Evolutionary conservation across 2,113 vertebrate species (phyloP).

Genomic region (Rostratula benghalensis): DNA sequence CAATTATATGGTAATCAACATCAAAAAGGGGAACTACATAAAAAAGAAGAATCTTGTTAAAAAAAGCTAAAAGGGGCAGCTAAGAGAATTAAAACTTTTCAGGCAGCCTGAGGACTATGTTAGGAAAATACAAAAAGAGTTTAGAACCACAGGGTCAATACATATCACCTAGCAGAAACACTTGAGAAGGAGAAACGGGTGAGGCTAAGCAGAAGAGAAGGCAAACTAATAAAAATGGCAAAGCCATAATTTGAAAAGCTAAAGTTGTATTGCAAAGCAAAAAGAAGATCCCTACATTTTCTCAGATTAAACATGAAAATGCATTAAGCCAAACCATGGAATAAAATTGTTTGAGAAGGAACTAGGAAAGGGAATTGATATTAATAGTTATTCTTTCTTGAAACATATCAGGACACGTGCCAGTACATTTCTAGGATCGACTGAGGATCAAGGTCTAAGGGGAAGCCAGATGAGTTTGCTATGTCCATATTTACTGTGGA

Average conservation of each 20-base stretch:
- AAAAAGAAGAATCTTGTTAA: not conserved
- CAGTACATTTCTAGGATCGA: not conserved
- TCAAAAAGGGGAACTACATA: slow-evolving; percentile 12
- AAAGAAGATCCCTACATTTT: not conserved
- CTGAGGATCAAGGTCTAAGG: not conserved
- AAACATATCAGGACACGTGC: not conserved
- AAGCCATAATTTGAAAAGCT: not conserved
- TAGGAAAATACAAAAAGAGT: not conserved
- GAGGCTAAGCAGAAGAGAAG: slow-evolving; percentile 2
- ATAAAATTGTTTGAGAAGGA: not conserved
- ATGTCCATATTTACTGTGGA: not conserved
- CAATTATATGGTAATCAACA: slow-evolving; percentile 40
- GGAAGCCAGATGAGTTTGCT: not conserved
- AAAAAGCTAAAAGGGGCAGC: not conserved
- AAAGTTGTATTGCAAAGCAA: not conserved
- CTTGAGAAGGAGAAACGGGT: not conserved
- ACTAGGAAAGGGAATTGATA: not conserved
- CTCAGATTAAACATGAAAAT: not conserved
- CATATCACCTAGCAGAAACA: not conserved
- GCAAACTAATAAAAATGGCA: not conserved
- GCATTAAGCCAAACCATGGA: not conserved
- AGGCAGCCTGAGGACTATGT: not conserved
- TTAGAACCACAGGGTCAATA: not conserved
- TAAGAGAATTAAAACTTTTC: slow-evolving; percentile 11
- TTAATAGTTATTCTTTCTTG: not conserved